Evolutionary conservation across 2,888 invertebrate genomes (phyloP).

Genomic region (Cheilosia vernalis): DNA sequence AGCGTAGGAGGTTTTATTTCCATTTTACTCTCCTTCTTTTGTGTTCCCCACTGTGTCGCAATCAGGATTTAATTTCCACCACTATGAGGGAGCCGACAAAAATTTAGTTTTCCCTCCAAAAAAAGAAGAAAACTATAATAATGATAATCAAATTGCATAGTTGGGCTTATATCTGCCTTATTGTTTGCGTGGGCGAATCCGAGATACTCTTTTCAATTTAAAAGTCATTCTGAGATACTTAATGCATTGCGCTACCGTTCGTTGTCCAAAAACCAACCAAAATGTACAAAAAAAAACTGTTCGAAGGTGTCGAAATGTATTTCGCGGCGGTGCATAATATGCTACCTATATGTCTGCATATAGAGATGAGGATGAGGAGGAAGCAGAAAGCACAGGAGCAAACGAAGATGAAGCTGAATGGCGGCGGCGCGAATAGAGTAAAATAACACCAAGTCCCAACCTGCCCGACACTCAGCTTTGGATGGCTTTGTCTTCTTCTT

Average conservation of each 20-base stretch:
- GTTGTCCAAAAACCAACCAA: slow-evolving; percentile 22
- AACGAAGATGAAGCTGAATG: slow-evolving; percentile 15
- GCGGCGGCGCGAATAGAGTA: slow-evolving; percentile 55
- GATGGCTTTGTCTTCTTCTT: slow-evolving; percentile 24
- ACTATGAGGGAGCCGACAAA: slow-evolving; percentile 13
- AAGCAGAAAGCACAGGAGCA: slow-evolving; percentile 15
- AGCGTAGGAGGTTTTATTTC: slow-evolving; percentile 61
- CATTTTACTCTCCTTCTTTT: slow-evolving; percentile 41
- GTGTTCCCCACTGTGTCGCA: slow-evolving; percentile 56
- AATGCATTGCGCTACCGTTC: slow-evolving; percentile 52
- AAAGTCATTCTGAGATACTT: slow-evolving; percentile 51
- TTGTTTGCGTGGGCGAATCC: slow-evolving; percentile 57
- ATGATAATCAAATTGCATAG: slow-evolving; percentile 63
- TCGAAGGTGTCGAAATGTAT: slow-evolving; percentile 68
- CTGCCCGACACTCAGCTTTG: slow-evolving; percentile 47
- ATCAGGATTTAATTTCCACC: slow-evolving; percentile 70
- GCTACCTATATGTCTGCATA: slow-evolving; percentile 37
- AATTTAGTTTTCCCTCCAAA: slow-evolving; percentile 13
- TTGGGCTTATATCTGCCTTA: slow-evolving; percentile 37
- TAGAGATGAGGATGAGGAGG: slow-evolving; percentile 3
- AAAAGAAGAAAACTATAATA: slow-evolving; percentile 45
- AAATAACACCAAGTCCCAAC: slow-evolving; percentile 56
- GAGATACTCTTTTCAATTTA: slow-evolving; percentile 36
- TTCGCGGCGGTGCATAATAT: slow-evolving; percentile 44
- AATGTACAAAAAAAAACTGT: slow-evolving; percentile 2